Evolutionary conservation across 2,797 vertebrate genomes (phyloP), one percentile per base, ranked within the genome.

Genomic region (Oreonectes daqikongensis): DNA sequence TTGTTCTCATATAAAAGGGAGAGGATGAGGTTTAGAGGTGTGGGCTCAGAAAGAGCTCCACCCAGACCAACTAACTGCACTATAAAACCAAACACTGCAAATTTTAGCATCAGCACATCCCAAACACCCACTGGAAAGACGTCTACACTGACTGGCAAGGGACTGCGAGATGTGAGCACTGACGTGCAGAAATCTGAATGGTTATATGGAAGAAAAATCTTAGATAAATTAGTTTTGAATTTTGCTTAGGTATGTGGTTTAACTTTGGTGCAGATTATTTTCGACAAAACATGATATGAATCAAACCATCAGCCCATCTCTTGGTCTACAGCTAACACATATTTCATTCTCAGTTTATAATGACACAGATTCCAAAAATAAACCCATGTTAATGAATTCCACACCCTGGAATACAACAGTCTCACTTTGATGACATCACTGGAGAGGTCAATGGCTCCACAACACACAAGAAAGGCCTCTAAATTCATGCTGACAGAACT

Each of bases 71-170:
- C 30, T 46, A n/a, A 17, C 65, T 63, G 74, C 35, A 26, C 69
- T 85, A 85, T 85, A 85, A 85, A 84, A 75, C 66, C 44, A 71
- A 77, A 78, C 30, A 66, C 40, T 38, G 84, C 69, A 72, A 81
- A 82, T 64, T 82, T 79, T 85, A 85, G 82, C 76, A 50, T 61
- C 18, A 24, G 53, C 26, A 50, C 26, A 22, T 59, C 70, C 65
- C 35, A 35, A 38, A 64, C 80, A 55, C 65, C 32, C 70, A 61
- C 67, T 40, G 64, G 72, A 42, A 38, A 5, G 17, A 7, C 6
- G 4, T 20, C 18, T 28, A 14, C 40, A 64, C 66, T 20, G 14
- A 17, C n/a, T 52, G 46, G 46, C 32, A 63, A 32, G 46, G 35
- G 14, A 44, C 69, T 28, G 35, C 14, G 20, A 22, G 17, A 30